Evolutionary conservation across 2,888 invertebrate genomes (phyloP).

Genomic region (Macrosiphum euphorbiae): DNA sequence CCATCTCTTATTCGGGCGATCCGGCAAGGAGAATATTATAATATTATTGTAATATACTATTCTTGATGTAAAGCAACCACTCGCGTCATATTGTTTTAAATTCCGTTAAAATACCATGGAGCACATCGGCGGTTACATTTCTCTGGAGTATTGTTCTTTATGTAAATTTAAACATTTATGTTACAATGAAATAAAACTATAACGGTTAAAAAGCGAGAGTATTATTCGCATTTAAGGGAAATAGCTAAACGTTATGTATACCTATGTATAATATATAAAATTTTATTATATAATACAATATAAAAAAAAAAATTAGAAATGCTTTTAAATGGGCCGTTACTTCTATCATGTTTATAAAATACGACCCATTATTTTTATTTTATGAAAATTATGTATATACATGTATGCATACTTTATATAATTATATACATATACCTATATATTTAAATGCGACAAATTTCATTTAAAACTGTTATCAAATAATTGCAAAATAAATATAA

Average conservation of each 20-base stretch:
- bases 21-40: background rate
- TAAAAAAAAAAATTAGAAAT: background rate
- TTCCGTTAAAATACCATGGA: constrained; percentile 13
- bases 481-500: too few relatives aligned
- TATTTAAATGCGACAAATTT: background rate
- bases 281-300: background rate
- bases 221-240: background rate
- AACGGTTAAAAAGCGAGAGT: background rate
- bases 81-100: background rate
- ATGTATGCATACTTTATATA: background rate
- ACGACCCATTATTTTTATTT: background rate
- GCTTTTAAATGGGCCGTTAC: background rate
- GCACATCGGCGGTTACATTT: background rate
- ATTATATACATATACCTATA: background rate
- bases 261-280: background rate
- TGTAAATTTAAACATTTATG: constrained; percentile 36
- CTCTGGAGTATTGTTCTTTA: constrained; percentile 34
- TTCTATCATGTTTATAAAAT: background rate
- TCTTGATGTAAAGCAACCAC: background rate
- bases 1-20: background rate
- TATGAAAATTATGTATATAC: background rate
- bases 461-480: background rate
- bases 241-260: constrained; percentile 10
- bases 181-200: constrained; percentile 24
- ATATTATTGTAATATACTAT: background rate